Evolutionary conservation across 2,888 invertebrate species (phyloP), one percentile per base, ranked within the genome.

Genomic region (Adelphocoris suturalis): DNA sequence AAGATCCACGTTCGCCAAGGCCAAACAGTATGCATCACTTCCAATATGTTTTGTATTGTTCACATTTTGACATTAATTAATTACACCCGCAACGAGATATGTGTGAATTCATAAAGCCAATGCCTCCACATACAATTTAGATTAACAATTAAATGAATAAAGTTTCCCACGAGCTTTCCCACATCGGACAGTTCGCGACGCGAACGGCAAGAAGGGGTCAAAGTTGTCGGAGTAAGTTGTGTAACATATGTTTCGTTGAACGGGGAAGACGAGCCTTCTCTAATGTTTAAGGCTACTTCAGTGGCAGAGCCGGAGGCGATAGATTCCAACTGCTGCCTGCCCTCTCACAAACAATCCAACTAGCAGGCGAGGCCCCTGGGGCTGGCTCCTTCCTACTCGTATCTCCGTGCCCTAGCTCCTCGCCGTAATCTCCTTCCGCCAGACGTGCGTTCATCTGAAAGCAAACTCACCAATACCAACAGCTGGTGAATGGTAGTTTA

Each of bases 261-360:
- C 85, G 57, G 57, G 85, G 61, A 85, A 85, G 85, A 85, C 85
- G 57, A 85, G 85, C 78, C 78, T 78, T 85, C 55, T 61, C 37
- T 85, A 85, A 85, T 85, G 85, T 85, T 85, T 57, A 88, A 78
- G 88, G 88, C 88, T 88, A 88, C 88, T 88, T 88, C 88, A 88
- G 88, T 88, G 88, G 88, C 88, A 88, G 88, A 19, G 78, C 78
- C 78, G 27, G 48, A 55, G 88, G 88, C 88, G 48, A 28, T 78
- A 37, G 78, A 88, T 88, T 88, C 88, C 88, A 88, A 88, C 88
- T 88, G 86, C 75, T 68, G 86, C 55, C 85, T 85, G 85, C 57
- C 85, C 85, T 37, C 87, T 78, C 88, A 88, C 88, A 88, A 88
- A 88, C 88, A 88, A 88, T 88, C 88, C 78, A 88, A 78, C 88